A percentile compares a stretch with the other conserved stretches of the same genome.
Evolutionary conservation across 2,888 invertebrate genomes (phyloP).

Genomic region (Poecilobothrus nobilitatus): DNA sequence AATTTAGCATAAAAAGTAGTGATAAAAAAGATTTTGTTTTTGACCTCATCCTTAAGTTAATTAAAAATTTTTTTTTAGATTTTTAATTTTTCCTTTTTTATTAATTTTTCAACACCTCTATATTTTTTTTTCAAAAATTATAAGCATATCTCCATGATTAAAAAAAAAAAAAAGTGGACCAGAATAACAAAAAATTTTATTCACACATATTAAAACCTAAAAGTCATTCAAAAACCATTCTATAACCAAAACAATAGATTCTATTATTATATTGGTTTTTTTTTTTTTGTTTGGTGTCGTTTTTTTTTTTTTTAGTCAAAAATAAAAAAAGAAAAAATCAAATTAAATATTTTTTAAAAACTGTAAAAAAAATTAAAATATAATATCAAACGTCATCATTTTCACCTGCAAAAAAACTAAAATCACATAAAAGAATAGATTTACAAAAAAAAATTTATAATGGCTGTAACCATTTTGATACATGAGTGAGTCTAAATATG

Average conservation of each 20-base stretch:
- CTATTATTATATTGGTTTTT: background rate
- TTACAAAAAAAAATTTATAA: no score
- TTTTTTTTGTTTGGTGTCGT: background rate
- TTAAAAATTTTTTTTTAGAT: background rate
- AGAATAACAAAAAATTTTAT: background rate
- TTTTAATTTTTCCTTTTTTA: background rate
- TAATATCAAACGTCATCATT: background rate
- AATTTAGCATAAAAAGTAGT: no score
- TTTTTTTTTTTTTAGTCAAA: background rate
- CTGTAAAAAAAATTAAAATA: no score
- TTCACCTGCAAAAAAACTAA: background rate
- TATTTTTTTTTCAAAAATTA: no score
- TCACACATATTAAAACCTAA: slow-evolving; percentile 7
- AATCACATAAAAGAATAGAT: no score
- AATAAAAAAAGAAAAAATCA: background rate
- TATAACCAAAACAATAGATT: slow-evolving; percentile 5
- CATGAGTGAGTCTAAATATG: no score
- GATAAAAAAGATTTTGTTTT: background rate
- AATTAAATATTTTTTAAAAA: background rate
- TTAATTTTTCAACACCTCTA: background rate
- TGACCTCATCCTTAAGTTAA: background rate
- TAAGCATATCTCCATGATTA: no score
- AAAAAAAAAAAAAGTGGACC: background rate
- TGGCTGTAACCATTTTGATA: no score
- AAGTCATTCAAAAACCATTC: slow-evolving; percentile 9